phyloP scores from a whole-genome alignment of 2,113 vertebrate genomes.

The Acrocephalus kingi region DNA sequence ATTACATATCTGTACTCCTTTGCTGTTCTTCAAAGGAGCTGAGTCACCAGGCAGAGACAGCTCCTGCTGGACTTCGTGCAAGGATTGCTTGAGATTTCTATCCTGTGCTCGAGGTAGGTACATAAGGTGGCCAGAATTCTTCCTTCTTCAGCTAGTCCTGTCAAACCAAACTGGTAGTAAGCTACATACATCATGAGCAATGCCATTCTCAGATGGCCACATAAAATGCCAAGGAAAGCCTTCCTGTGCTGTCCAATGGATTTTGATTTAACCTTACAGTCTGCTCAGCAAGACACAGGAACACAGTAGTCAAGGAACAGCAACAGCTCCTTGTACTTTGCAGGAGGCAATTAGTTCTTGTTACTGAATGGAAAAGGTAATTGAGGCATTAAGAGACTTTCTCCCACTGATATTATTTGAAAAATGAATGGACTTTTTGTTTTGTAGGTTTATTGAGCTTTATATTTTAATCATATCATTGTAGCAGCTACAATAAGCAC shows the following conservation, averaged over 20 bases:
- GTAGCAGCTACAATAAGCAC: not conserved
- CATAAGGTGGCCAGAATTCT: not conserved
- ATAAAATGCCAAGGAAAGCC: not conserved
- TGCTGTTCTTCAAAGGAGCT: not conserved
- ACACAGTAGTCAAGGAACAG: not conserved
- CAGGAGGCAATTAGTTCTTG: not conserved
- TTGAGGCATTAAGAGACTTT: not conserved
- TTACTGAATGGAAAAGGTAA: not conserved
- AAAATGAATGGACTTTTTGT: not conserved
- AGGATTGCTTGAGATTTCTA: not conserved
- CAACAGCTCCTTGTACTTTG: not conserved
- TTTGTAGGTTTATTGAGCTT: slow-evolving; percentile 9
- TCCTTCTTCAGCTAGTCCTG: not conserved
- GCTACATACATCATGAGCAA: not conserved
- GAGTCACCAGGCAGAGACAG: not conserved
- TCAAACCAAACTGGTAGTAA: not conserved
- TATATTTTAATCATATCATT: slow-evolving; percentile 13
- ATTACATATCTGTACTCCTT: not conserved
- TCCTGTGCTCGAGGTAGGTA: not conserved
- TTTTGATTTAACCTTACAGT: not conserved
- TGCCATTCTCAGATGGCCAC: not conserved
- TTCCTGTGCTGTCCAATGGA: not conserved
- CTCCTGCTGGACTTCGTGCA: not conserved
- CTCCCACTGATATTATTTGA: not conserved
- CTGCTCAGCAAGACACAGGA: not conserved